Conservation (phyloP, 2,888 invertebrate species). For the Spialia ferax region DNA sequence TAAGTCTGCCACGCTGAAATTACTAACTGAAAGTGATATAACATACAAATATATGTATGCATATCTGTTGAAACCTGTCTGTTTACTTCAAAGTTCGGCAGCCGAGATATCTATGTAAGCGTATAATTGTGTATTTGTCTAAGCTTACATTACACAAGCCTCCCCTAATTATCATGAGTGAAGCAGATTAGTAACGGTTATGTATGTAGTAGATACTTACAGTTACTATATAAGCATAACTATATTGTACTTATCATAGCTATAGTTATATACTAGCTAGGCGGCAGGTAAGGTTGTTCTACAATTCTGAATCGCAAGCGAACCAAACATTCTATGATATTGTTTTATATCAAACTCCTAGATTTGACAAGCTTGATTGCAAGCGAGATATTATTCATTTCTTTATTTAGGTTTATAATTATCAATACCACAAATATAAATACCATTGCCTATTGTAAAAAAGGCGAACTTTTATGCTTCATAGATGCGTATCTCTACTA, state of each 20-base stretch:
- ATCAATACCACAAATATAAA: too few species aligned
- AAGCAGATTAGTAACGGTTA: constrained; percentile 22
- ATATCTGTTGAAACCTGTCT: not conserved
- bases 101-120: constrained; percentile 15
- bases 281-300: too few species aligned
- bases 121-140: constrained; percentile 34
- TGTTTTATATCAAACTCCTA: too few species aligned
- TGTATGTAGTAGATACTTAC: constrained; percentile 4
- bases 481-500: too few species aligned
- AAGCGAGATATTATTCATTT: too few species aligned
- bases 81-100: constrained; percentile 16
- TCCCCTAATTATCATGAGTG: constrained; percentile 39
- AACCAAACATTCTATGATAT: too few species aligned
- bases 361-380: too few species aligned
- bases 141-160: constrained; percentile 37
- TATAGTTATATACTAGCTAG: too few species aligned
- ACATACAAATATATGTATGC: not conserved
- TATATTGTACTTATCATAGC: not conserved
- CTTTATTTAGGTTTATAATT: too few species aligned
- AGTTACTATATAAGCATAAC: not conserved
- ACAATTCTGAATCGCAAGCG: too few species aligned
- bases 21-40: not conserved
- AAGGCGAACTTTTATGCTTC: too few species aligned
- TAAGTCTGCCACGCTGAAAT: not conserved
- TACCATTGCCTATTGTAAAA: too few species aligned